Evolutionary conservation across 2,888 invertebrate species (phyloP).

Genomic region (Pogonocherus hispidulus): DNA sequence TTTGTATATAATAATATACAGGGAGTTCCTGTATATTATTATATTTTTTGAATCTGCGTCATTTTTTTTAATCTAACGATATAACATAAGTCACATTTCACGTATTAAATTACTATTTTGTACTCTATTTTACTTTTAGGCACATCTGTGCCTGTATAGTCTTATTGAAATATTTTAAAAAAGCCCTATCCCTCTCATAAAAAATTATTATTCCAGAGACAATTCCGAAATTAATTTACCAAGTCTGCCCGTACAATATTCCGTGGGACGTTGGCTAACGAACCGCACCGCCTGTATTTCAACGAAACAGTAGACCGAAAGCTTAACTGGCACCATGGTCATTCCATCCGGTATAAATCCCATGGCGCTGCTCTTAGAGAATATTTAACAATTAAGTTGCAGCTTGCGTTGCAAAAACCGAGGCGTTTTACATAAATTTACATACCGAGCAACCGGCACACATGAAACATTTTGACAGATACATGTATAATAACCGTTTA

Average conservation of each 20-base stretch:
- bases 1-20: too few species aligned
- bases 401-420: conserved; percentile 64
- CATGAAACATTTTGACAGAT: conserved; percentile 64
- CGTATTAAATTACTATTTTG: too few species aligned
- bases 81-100: too few species aligned
- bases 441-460: conserved; percentile 64
- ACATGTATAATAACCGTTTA: conserved; percentile 56
- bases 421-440: conserved; percentile 67
- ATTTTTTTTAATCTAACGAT: too few species aligned
- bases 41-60: too few species aligned
- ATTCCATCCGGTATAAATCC: conserved; percentile 47
- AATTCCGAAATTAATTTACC: conserved; percentile 21
- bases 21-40: too few species aligned
- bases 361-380: conserved; percentile 54
- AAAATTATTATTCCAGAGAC: conserved; percentile 13
- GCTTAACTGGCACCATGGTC: conserved; percentile 37
- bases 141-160: too few species aligned
- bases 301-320: conserved; percentile 18
- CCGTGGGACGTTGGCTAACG: conserved; percentile 3
- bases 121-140: too few species aligned
- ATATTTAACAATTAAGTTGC: conserved; percentile 66
- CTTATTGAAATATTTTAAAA: too few species aligned
- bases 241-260: conserved; percentile 1
- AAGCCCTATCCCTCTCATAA: not conserved
- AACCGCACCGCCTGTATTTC: not conserved